Evolutionary conservation across 2,113 vertebrate species (phyloP), one percentile per base, ranked within the genome.

Genomic region (Camelus bactrianus): DNA sequence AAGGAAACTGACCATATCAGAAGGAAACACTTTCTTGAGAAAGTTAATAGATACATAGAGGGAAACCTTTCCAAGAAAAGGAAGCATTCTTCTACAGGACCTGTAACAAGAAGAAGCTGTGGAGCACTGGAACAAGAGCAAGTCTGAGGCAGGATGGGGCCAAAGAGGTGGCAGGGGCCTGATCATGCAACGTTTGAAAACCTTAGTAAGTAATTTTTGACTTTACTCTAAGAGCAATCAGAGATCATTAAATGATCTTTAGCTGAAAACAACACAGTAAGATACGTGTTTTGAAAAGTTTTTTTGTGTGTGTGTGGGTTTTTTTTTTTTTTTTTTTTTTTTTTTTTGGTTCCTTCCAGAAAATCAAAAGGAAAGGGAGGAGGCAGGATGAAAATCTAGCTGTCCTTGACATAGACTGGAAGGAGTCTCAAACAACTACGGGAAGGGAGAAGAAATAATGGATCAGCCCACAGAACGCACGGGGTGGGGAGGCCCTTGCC

Each of bases 21-120:
- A 95, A 96, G n/a, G 15, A 89, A 91, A 75, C 28, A 72, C 42
- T 75, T 88, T 15, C 35, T 70, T 58, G 17, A 84, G 67, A 83
- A 82, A 72, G 17, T 48, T 35, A 89, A 38, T 22, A 32, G 42
- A 69, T 75, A 69, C 65, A 3, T 11, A 85, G 15, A 42, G 30
- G 24, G 48, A 91, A 92, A 70, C 2, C 10, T 76, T 11, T 89
- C 32, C 48, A 69, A 70, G 30, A n/a, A 92, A 82, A 70, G n/a
- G 0, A 60, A 56, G 30, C 38, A 4, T 50, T 65, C 48, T 22
- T 28, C 1, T 38, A 56, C 65, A 65, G 19, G 32, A 32, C 11
- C 0, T 14, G 13, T 42, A 82, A 50, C 0, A 75, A n/a, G 24
- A 69, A 67, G 72, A 64, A 32, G 10, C 38, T 30, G 13, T 16